Evolutionary conservation across 2,113 vertebrate genomes (phyloP), one percentile per base, ranked within the genome.

Genomic region (Fukomys damarensis): DNA sequence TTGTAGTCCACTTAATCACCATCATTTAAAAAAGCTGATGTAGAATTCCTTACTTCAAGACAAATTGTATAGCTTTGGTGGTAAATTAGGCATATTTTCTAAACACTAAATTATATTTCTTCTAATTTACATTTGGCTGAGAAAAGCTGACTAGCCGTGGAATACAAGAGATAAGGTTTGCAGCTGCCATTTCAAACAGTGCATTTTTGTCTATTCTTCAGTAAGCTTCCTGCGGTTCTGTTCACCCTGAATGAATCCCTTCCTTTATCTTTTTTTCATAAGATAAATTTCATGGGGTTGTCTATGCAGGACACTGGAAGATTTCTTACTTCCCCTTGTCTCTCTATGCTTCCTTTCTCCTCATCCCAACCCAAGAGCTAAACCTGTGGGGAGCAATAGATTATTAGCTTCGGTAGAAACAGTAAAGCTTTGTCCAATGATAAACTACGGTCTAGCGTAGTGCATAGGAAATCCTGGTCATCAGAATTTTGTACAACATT

Each of bases 71-170:
- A 77, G 91, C 95, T 97, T 98, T 94, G 84, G 85, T 66, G 52
- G 87, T 90, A 97, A 98, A 97, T 95, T 94, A 98, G 96, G 96
- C 96, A 46, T 97, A 98, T 97, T 98, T 97, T 97, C 58, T 96
- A 98, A 98, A 97, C 86, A 95, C 84, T 79, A 93, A 93, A 97
- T 98, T 98, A 38, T 96, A 58, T 68, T 98, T 87, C 65, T 97
- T 97, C 91, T 97, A 66, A 70, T 70, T 98, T 87, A 94, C 89
- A 93, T 97, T 97, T 97, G 97, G 52, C 97, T 94, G 49, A 95
- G 96, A 97, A 98, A 97, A 98, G 93, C 68, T 95, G 85, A 95
- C 61, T 97, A 28, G 92, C 87, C 63, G 6, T n/a, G 79, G 85
- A 94, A 74, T 86, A 5, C 56, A 89, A 96, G 72, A 91, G 92